These are phyloP conservation scores for Salarias fasciatus DNA, from an alignment of 2,797 vertebrate species.

Conservation along the genomic window DNA sequence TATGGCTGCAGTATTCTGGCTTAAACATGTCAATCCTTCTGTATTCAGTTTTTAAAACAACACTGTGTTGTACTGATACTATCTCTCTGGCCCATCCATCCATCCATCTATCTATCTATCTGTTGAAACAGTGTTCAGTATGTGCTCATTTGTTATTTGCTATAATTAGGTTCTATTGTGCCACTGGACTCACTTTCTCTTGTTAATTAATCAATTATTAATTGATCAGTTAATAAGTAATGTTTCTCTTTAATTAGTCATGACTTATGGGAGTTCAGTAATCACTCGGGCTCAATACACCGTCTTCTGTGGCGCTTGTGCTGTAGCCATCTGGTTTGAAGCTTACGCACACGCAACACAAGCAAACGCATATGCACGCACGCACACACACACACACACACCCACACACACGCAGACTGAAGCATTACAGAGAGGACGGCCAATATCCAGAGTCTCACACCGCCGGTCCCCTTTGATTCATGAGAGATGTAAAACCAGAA, in stretches of 20 bases:
- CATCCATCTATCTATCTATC: conserved; percentile 15
- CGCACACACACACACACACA: conserved; percentile 17
- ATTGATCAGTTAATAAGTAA: conserved; percentile 72
- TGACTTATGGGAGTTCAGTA: conserved; percentile 56
- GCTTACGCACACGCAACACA: conserved; percentile 7
- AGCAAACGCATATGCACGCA: conserved; percentile 11
- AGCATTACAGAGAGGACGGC: conserved; percentile 10
- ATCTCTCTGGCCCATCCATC: background rate
- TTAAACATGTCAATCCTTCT: no score
- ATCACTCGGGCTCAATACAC: conserved; percentile 30
- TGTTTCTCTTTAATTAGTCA: conserved; percentile 73
- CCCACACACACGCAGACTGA: conserved; percentile 8
- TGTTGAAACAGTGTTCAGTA: no score
- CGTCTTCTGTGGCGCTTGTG: conserved; percentile 10
- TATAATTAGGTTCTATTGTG: conserved; percentile 68
- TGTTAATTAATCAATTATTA: conserved; percentile 77
- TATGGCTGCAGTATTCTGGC: no score
- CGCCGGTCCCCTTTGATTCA: conserved; percentile 53
- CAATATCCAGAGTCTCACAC: conserved; percentile 35
- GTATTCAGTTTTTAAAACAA: no score
- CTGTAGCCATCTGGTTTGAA: conserved; percentile 20
- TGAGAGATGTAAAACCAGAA: conserved; percentile 45
- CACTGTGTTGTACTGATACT: no score
- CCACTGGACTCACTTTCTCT: conserved; percentile 50
- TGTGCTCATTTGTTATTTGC: conserved; percentile 18